Evolutionary conservation across 2,113 vertebrate species (phyloP).

Genomic region (Pollachius pollachius): DNA sequence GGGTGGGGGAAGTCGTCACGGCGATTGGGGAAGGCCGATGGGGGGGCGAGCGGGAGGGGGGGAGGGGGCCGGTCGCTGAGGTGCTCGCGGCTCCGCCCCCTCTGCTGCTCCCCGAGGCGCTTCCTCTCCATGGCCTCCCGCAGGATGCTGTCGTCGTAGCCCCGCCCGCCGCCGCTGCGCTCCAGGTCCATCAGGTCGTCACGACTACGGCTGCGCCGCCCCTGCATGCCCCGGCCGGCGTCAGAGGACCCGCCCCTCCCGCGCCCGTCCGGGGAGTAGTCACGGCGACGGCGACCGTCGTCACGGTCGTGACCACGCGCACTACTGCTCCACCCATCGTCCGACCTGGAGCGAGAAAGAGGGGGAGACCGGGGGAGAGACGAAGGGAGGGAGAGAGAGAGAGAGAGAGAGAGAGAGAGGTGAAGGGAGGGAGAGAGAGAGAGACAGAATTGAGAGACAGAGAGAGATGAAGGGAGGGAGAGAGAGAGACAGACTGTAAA

Average conservation of each 20-base stretch:
- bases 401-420: too few species aligned
- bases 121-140: slow-evolving; percentile 83
- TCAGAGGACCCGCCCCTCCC: slow-evolving; percentile 22
- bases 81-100: slow-evolving; percentile 70
- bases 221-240: slow-evolving; percentile 37
- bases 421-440: too few species aligned
- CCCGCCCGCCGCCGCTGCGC: slow-evolving; percentile 23
- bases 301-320: slow-evolving; percentile 53
- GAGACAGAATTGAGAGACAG: not conserved
- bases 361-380: not conserved
- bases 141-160: slow-evolving; percentile 80
- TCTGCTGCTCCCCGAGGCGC: slow-evolving; percentile 71
- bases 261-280: slow-evolving; percentile 62
- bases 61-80: slow-evolving; percentile 71
- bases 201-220: slow-evolving; percentile 79
- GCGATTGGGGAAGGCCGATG: slow-evolving; percentile 58
- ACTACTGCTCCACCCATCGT: slow-evolving; percentile 72
- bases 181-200: slow-evolving; percentile 79
- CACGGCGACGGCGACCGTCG: slow-evolving; percentile 64
- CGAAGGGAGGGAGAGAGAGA: too few species aligned
- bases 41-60: slow-evolving; percentile 61
- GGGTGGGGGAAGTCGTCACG: slow-evolving; percentile 61
- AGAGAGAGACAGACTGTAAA: too few species aligned
- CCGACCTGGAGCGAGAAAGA: slow-evolving; percentile 52
- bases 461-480: too few species aligned